Base-by-base conservation (phyloP, 2,888 invertebrate genomes). In the Chydorus sphaericus region DNA sequence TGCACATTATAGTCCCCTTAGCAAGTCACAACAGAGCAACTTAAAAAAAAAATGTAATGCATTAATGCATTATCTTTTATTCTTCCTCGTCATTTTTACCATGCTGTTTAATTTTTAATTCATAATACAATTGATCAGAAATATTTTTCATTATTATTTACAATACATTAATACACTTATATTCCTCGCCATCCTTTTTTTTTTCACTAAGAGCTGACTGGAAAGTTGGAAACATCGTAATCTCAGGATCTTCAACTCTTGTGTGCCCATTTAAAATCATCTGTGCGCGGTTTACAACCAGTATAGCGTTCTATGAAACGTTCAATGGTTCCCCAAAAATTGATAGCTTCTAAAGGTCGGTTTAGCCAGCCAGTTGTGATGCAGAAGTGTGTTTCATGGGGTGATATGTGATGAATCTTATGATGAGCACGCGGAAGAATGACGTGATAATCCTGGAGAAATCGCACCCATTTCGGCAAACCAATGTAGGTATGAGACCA, bases 401-500 rank as follows among this genome's bases (percentile, higher is more conserved):
- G 97, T 60, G 97, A 89, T 53, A 97, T 90, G 71, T 96, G 96
- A 69, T 96, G 94, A 61, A 94, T 90, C 55, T 94, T 84, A 72
- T 98, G 97, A 72, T 97, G 96, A 58, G 86, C 83, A 57, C 92
- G 79, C 0, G 97, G 97, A 64, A 98, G 75, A 66, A 98, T 89
- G 62, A 97, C 75, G 69, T 93, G 91, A 69, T 84, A 79, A 65
- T 88, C 85, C 71, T 98, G 97, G 58, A 97, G 75, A 71, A 82
- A 79, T 57, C 86, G 80, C 55, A 97, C 94, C 85, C 87, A 92
- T 51, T 75, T 67, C 1, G 96, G 94, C 60, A 98, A 74, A 28
- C 90, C 93, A 70, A 91, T 94, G 73, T 97, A 98, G 2, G 97
- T 97, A 71, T 98, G 97, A 14, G 96, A 96, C 97, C 97, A 98